Evolutionary conservation across 2,113 vertebrate genomes (phyloP), one percentile per base, ranked within the genome.

Genomic region (Copsychus sechellarum): DNA sequence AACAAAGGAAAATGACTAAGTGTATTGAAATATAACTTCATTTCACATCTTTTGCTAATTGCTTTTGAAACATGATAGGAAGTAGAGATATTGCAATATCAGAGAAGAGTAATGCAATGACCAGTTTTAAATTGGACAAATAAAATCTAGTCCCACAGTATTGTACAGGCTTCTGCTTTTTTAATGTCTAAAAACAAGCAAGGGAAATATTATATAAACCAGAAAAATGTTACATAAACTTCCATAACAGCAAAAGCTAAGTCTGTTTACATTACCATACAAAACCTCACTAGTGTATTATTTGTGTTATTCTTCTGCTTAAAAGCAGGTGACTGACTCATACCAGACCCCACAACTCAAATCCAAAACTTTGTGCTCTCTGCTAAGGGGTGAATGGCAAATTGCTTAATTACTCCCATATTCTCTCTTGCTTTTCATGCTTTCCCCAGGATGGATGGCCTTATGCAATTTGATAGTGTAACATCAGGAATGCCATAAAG

Each of bases 401-500:
- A 22, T 65, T 91, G 12, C 34, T 79, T 54, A n/a, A 77, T 61
- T 70, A n/a, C 31, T 19, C 29, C 9, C 24, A 23, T 90, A 72
- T 79, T 58, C 33, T 36, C 48, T 87, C 81, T 42, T 10, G 34
- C 45, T 86, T 11, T 31, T 77, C 8, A 13, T 60, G 34, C 54
- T 14, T 47, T 78, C 57, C 73, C 56, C 60, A 60, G 54, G 29
- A 73, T 65, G n/a, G 54, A 85, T 65, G 67, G 67, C 73, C 51
- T 47, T 65, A 34, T 51, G 80, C 66, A 95, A 77, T 87, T 91
- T 80, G 84, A 91, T 92, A 95, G 57, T 8, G 13, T 61, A 94
- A 84, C 66, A 90, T 69, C 91, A 96, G 23, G 53, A 95, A 79
- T 87, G 91, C 79, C 86, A 61, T 70, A 81, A 95, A 82, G 70